Evolutionary conservation across 2,113 vertebrate species (phyloP).

Genomic region (Callorhinus ursinus): DNA sequence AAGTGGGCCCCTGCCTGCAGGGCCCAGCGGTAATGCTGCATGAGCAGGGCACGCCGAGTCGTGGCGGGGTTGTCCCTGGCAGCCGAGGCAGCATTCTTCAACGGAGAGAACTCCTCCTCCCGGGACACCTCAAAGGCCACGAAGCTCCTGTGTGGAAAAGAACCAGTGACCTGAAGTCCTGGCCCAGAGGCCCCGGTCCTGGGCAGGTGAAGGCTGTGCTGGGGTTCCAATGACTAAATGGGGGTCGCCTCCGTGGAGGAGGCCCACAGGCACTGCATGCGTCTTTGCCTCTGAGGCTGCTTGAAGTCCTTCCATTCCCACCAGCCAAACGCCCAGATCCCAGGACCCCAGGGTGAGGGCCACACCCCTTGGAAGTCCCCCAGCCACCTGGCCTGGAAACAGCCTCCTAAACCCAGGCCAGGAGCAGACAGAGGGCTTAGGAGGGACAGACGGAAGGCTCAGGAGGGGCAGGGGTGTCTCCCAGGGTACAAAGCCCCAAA

Average conservation of each 20-base stretch:
- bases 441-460: background rate
- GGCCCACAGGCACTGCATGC: fast-evolving
- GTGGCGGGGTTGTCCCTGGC: constrained; percentile 89
- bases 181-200: background rate
- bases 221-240: fast-evolving
- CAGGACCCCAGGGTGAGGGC: background rate
- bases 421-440: background rate
- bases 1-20: constrained; percentile 88
- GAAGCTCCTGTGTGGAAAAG: constrained; percentile 88
- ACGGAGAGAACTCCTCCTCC: constrained; percentile 95
- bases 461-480: background rate
- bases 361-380: fast-evolving
- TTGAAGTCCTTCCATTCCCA: background rate
- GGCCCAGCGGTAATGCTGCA: constrained; percentile 94
- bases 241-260: background rate
- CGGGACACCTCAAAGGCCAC: constrained; percentile 93
- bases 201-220: background rate
- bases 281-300: background rate
- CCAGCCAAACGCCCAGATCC: background rate
- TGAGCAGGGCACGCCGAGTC: constrained; percentile 87
- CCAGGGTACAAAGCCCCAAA: background rate
- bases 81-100: constrained; percentile 92
- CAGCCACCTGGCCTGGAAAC: background rate
- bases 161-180: fast-evolving
- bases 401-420: too few species aligned